Conservation (phyloP, 1,140 invertebrate genomes). For the Cotesia vestalis region DNA sequence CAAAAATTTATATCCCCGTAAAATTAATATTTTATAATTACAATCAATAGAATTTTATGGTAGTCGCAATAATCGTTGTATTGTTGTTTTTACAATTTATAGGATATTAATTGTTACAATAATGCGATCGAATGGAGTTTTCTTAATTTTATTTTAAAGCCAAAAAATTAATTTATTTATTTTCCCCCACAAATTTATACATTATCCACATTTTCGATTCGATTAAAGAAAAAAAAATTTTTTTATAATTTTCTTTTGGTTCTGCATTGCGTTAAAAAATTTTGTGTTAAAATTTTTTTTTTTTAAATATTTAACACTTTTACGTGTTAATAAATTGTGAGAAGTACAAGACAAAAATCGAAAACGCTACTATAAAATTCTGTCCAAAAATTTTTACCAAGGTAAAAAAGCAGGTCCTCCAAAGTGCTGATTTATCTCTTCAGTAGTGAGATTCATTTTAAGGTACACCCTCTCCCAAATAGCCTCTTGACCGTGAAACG, state of each 20-base stretch:
- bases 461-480: slow-evolving; percentile 85
- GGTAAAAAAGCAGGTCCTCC: slow-evolving; percentile 94
- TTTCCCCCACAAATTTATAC: background rate
- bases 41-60: too few species aligned
- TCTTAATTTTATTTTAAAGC: too few species aligned
- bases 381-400: slow-evolving; percentile 71
- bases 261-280: too few species aligned
- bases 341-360: background rate
- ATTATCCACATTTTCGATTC: background rate
- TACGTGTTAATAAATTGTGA: background rate
- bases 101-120: too few species aligned
- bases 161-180: too few species aligned
- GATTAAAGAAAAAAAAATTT: slow-evolving; percentile 28
- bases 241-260: background rate
- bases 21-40: too few species aligned
- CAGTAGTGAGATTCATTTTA: slow-evolving; percentile 75
- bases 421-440: slow-evolving; percentile 85
- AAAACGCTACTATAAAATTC: slow-evolving; percentile 27
- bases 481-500: slow-evolving; percentile 88
- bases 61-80: too few species aligned
- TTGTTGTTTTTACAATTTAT: too few species aligned
- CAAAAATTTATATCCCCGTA: too few species aligned
- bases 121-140: too few species aligned
- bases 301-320: too few species aligned
- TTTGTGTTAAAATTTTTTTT: too few species aligned